Conservation (phyloP, 53 echinoderm and acorn worm species). For the Holothuria leucospilota region DNA sequence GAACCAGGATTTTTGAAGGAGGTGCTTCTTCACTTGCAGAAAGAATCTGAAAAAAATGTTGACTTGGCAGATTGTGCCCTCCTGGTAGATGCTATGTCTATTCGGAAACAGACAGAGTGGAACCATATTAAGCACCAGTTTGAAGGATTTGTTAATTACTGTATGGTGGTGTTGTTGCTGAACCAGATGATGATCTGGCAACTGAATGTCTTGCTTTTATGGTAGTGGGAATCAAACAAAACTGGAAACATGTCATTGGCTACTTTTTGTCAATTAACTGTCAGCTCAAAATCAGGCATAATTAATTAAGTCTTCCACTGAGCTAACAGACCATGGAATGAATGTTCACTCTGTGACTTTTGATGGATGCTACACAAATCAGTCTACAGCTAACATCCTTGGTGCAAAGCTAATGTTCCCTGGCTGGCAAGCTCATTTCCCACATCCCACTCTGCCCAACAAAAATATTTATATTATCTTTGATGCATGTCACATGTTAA, state of each 20-base stretch:
- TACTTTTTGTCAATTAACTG: no score
- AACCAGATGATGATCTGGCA: no score
- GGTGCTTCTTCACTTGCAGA: background rate
- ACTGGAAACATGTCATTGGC: no score
- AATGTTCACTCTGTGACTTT: background rate
- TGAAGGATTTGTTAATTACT: no score
- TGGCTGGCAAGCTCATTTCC: background rate
- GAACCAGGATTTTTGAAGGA: background rate
- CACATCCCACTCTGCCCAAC: constrained; percentile 38
- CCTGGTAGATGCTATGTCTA: no score
- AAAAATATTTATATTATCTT: constrained; percentile 53
- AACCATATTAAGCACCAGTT: background rate
- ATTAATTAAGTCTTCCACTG: no score
- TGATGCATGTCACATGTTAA: constrained; percentile 65
- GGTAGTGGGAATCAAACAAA: no score
- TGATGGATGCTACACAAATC: background rate
- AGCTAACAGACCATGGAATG: no score
- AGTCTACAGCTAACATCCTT: background rate
- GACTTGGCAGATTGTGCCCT: no score
- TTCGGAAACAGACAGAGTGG: background rate
- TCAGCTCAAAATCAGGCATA: no score
- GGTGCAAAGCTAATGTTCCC: background rate
- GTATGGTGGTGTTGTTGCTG: no score
- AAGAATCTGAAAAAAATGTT: background rate
- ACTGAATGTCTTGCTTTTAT: no score